Evolutionary conservation across 2,797 vertebrate genomes (phyloP).

Genomic region (Podargus strigoides): DNA sequence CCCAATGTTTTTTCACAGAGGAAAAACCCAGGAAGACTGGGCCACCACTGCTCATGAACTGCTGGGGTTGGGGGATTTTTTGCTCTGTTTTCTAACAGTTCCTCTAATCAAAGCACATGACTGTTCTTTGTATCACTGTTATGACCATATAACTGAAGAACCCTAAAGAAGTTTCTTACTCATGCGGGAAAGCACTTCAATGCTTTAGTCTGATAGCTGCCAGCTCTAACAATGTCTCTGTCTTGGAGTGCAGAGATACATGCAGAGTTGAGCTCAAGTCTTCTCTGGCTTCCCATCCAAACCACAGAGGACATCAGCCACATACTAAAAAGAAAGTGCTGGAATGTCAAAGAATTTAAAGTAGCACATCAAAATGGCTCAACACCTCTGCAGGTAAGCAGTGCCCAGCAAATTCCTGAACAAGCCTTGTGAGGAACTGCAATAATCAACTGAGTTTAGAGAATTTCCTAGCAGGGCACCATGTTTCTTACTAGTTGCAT

Average conservation of each 20-base stretch:
- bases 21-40: not conserved
- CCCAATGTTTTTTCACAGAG: accelerated
- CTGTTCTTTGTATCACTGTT: not conserved
- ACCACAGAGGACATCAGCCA: not conserved
- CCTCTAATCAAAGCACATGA: not conserved
- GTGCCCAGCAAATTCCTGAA: not conserved
- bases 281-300: not conserved
- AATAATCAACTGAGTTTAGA: not conserved
- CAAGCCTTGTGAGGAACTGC: accelerated
- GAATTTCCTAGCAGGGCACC: not conserved
- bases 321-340: not conserved
- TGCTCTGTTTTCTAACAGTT: not conserved
- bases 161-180: not conserved
- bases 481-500: not conserved
- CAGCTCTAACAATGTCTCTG: not conserved
- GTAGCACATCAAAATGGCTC: not conserved
- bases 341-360: not conserved
- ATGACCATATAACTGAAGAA: not conserved
- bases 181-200: not conserved
- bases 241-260: not conserved
- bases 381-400: not conserved
- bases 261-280: not conserved
- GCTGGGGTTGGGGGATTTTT: not conserved
- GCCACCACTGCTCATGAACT: not conserved
- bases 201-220: not conserved